Conservation (phyloP, 2,888 invertebrate genomes). For the Drosophila macrospina region DNA sequence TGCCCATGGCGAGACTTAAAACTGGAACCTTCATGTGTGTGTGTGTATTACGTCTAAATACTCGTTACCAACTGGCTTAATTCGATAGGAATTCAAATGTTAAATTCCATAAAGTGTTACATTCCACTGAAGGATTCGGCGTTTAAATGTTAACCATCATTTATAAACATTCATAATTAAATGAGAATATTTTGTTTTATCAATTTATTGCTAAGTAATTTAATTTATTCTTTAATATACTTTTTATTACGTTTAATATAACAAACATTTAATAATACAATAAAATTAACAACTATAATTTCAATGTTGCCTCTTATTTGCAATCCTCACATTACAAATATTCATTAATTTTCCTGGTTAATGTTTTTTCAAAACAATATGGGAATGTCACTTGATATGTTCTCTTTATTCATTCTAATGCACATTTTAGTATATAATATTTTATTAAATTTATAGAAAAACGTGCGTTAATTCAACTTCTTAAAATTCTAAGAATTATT, state of each 20-base stretch:
- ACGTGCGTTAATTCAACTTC: too few relatives aligned
- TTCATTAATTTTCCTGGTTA: background rate
- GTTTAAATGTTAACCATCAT: background rate
- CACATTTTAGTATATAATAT: too few relatives aligned
- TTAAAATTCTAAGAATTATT: too few relatives aligned
- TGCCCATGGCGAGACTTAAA: slow-evolving; percentile 8
- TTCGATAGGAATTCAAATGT: slow-evolving; percentile 13
- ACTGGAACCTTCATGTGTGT: slow-evolving; percentile 15
- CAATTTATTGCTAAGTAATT: too few relatives aligned
- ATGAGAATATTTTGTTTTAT: background rate
- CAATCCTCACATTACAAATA: background rate
- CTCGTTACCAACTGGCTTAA: slow-evolving; percentile 12
- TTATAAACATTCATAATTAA: background rate
- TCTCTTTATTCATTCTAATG: too few relatives aligned
- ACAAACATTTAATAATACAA: too few relatives aligned
- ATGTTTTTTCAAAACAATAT: too few relatives aligned
- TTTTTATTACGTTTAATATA: background rate
- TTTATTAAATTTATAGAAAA: too few relatives aligned
- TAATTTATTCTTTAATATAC: background rate
- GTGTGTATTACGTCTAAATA: background rate
- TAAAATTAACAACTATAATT: too few relatives aligned
- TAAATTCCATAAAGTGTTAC: slow-evolving; percentile 8
- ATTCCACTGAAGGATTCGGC: slow-evolving; percentile 2
- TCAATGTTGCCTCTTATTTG: background rate
- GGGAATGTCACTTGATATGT: too few relatives aligned